A percentile compares a stretch with the other conserved stretches of the same genome.
phyloP scores from a whole-genome alignment of 2,113 vertebrate species.

The Colinus virginianus region DNA sequence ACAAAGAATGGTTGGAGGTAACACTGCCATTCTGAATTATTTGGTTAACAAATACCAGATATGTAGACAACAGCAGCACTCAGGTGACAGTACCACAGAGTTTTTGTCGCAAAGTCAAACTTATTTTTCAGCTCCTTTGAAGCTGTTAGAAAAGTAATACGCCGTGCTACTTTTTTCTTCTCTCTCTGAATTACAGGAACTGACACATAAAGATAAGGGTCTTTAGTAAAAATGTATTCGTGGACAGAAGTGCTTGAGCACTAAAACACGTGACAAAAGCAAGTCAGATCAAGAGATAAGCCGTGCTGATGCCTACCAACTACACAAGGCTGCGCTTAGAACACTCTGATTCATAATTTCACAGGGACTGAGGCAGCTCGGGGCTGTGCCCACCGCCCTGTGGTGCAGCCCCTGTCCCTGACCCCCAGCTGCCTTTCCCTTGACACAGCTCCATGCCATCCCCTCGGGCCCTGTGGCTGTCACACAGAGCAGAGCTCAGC shows the following conservation, averaged over 20 bases:
- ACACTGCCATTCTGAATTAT: not conserved
- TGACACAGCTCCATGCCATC: too few relatives aligned
- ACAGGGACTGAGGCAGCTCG: not conserved
- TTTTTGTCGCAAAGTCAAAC: not conserved
- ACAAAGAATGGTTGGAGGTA: not conserved
- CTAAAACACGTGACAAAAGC: not conserved
- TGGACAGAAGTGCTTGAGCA: not conserved
- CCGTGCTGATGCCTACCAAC: not conserved
- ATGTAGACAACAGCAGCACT: not conserved
- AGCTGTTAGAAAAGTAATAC: not conserved
- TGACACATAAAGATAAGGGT: not conserved
- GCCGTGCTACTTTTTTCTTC: not conserved
- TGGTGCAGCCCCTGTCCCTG: too few relatives aligned
- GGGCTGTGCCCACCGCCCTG: too few relatives aligned
- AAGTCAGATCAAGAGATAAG: not conserved
- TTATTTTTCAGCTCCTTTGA: not conserved
- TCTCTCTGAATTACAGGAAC: not conserved
- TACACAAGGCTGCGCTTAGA: not conserved
- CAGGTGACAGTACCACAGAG: not conserved
- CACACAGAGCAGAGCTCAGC: too few relatives aligned
- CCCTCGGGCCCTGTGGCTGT: too few relatives aligned
- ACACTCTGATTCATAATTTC: not conserved
- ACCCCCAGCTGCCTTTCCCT: too few relatives aligned
- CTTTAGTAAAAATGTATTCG: not conserved
- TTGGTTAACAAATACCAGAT: not conserved